A percentile compares a stretch with the other conserved stretches of the same genome.
Evolutionary conservation across 2,888 invertebrate genomes (phyloP).

Genomic region (Tetanocera ferruginea): DNA sequence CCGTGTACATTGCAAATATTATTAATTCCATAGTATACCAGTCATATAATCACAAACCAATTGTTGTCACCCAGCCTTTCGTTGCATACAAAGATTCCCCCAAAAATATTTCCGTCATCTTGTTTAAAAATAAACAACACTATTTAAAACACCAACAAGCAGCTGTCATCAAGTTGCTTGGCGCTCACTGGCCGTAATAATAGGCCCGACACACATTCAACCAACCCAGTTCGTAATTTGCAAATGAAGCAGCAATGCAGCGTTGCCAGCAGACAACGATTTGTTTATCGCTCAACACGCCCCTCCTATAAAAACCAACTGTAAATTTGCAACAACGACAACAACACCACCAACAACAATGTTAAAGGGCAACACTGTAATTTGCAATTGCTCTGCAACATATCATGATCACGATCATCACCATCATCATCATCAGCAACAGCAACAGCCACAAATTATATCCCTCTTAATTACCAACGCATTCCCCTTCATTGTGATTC

Average conservation of each 20-base stretch:
- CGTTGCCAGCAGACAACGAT: not conserved
- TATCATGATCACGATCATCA: not conserved
- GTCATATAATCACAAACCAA: no score
- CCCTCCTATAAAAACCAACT: not conserved
- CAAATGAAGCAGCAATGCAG: not conserved
- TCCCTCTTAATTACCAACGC: not conserved
- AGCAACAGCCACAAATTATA: not conserved
- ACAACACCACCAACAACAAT: not conserved
- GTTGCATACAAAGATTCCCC: no score
- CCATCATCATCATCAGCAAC: not conserved
- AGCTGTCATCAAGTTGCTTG: not conserved
- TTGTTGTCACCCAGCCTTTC: no score
- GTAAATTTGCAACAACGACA: slow-evolving; percentile 5
- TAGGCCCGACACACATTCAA: not conserved
- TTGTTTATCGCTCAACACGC: slow-evolving; percentile 7
- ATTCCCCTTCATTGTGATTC: slow-evolving; percentile 29
- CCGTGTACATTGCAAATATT: no score
- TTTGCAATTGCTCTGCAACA: not conserved
- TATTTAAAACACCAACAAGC: not conserved
- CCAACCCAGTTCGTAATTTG: not conserved
- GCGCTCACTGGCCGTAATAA: not conserved
- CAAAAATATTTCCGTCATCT: no score
- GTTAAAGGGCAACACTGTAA: slow-evolving; percentile 6
- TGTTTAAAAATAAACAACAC: no score
- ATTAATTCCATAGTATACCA: no score